These are phyloP conservation scores for Phalloptychus januarius DNA, from an alignment of 2,797 vertebrate species.

Conservation along the genomic window DNA sequence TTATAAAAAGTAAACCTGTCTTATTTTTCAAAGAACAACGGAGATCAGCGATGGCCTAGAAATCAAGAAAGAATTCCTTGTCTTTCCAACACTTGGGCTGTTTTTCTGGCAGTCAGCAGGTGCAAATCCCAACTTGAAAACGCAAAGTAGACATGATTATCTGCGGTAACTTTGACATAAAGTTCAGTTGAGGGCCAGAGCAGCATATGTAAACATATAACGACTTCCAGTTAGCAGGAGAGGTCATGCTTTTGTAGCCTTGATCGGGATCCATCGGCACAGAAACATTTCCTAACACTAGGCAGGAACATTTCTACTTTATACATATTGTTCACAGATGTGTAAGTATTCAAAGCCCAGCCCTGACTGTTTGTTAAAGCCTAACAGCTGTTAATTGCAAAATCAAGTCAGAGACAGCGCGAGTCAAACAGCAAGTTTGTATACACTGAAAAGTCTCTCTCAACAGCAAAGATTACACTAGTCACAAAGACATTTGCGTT, in stretches of 20 bases:
- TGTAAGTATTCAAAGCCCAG: conserved; percentile 48
- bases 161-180: conserved; percentile 35
- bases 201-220: conserved; percentile 39
- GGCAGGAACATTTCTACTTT: conserved; percentile 46
- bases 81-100: background rate
- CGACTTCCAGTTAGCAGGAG: conserved; percentile 44
- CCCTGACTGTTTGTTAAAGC: conserved; percentile 44
- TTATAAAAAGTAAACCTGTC: background rate
- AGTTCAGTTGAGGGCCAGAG: conserved; percentile 21
- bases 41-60: conserved; percentile 5
- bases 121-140: conserved; percentile 31
- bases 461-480: conserved; percentile 43
- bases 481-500: conserved; percentile 44
- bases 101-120: conserved; percentile 36
- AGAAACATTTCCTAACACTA: conserved; percentile 64
- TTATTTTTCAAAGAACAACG: background rate
- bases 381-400: conserved; percentile 69
- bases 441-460: conserved; percentile 35
- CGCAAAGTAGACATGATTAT: conserved; percentile 24
- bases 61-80: background rate
- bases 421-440: conserved; percentile 37
- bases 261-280: conserved; percentile 43
- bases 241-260: conserved; percentile 53
- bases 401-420: conserved; percentile 49
- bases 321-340: conserved; percentile 76